A percentile compares a stretch with the other conserved stretches of the same genome.
Conservation (phyloP, 2,888 invertebrate genomes). For the Leptinotarsa rubiginosa region DNA sequence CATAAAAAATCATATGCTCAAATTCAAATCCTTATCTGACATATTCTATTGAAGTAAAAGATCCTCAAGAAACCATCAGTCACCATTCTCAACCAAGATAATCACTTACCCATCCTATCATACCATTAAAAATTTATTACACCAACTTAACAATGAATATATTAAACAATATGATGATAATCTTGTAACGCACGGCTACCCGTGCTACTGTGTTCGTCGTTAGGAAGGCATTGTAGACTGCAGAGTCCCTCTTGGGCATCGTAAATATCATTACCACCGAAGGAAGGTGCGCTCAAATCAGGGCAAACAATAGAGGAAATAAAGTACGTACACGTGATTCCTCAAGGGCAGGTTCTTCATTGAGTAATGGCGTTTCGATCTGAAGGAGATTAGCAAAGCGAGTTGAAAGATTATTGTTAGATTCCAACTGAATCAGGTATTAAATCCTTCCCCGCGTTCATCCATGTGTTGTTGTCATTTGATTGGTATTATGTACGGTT, state of each 20-base stretch:
- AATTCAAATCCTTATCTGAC: too few species aligned
- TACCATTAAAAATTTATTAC: slow-evolving; percentile 39
- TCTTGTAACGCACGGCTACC: slow-evolving; percentile 49
- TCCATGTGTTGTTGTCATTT: too few species aligned
- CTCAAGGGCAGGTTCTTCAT: slow-evolving; percentile 34
- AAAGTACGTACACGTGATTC: slow-evolving; percentile 46
- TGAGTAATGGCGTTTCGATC: slow-evolving; percentile 20
- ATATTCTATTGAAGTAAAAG: neutral
- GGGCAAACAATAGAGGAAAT: slow-evolving; percentile 38
- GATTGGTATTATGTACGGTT: too few species aligned
- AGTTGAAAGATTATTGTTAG: neutral
- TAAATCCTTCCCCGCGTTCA: too few species aligned
- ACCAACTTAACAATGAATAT: slow-evolving; percentile 41
- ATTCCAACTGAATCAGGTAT: too few species aligned
- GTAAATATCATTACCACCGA: slow-evolving; percentile 53
- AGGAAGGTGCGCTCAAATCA: slow-evolving; percentile 42
- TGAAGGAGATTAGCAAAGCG: neutral
- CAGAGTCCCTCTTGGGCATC: slow-evolving; percentile 55
- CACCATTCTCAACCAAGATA: neutral
- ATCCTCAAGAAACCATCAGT: neutral
- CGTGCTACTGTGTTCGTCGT: slow-evolving; percentile 46
- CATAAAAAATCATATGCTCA: too few species aligned
- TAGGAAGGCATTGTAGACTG: slow-evolving; percentile 40
- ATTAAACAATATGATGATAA: slow-evolving; percentile 43
- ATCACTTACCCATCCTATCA: neutral